Evolutionary conservation across 2,797 vertebrate genomes (phyloP), one percentile per base, ranked within the genome.

Genomic region (Oreortyx pictus): DNA sequence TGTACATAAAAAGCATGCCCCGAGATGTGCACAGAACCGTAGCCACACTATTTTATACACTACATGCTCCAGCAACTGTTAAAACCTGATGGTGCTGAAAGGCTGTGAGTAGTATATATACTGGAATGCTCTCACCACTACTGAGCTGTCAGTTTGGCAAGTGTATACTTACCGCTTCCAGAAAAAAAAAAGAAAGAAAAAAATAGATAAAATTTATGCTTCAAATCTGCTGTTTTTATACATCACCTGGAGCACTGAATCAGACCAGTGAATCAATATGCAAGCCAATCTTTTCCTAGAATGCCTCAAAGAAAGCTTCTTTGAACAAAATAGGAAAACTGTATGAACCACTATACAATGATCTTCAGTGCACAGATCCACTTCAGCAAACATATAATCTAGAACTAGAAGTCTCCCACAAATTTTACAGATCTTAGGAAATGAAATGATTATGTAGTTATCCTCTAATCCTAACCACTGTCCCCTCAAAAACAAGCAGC

Each of bases 51-150:
- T 78, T 59, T 86, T 73, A 61, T 9, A 39, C 14, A 10, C 37
- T 86, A 41, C 14, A 65, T 2, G 64, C 11, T 33, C 52, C 44
- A 85, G 41, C 43, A 92, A 14, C 78, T 85, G 68, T 83, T 93
- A 91, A 90, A 86, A 86, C 29, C 25, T 77, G 67, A 80, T 76
- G 71, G 61, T 65, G 61, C 61, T 65, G 75, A 92, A 96, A 88
- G 71, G 49, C 44, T 67, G 18, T 50, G 31, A 84, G 37, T 43
- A 65, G 91, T 57, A 20, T 27, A 43, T 31, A 43, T 23, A 64
- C 61, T 49, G 47, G 19, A 82, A 88, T 16, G 16, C 37, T 54
- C 44, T 86, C n/a, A 43, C 56, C 66, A 19, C 52, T 71, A 43
- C 52, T 64, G 33, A 5, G 9, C 41, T 68, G 5, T 41, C 31